Evolutionary conservation across 2,797 vertebrate genomes (phyloP).

Genomic region (Lutjanus campechanus): DNA sequence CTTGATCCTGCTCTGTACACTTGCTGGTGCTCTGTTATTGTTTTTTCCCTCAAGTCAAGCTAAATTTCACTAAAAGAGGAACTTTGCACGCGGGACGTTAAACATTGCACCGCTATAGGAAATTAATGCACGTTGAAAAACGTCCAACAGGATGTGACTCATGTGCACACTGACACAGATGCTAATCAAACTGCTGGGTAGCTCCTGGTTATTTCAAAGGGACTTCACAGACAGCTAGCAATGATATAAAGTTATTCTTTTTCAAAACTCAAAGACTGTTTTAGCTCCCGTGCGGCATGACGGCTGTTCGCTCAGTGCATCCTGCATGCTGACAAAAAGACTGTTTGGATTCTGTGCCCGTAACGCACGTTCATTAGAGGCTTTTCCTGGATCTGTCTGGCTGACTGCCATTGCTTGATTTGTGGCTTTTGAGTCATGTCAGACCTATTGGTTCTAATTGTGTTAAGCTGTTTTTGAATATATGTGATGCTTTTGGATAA

Average conservation of each 20-base stretch:
- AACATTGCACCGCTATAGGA: not conserved
- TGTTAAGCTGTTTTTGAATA: not conserved
- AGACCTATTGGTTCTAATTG: not conserved
- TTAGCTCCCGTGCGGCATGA: not conserved
- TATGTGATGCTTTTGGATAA: conserved; percentile 12
- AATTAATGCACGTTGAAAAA: not conserved
- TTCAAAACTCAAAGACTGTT: not conserved
- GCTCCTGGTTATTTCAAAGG: too few species aligned
- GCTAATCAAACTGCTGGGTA: not conserved
- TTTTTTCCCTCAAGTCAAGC: not conserved
- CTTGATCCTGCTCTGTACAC: not conserved
- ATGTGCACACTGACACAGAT: too few species aligned
- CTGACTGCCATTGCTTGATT: not conserved
- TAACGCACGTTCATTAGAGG: too few species aligned
- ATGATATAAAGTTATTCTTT: too few species aligned
- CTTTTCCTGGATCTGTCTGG: not conserved
- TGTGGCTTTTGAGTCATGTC: not conserved
- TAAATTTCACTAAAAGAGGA: not conserved
- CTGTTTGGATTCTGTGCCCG: too few species aligned
- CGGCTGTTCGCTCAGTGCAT: too few species aligned
- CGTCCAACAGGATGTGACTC: not conserved
- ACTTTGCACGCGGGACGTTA: not conserved
- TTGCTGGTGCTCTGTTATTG: not conserved
- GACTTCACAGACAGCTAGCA: too few species aligned
- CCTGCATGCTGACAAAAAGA: not conserved